Base-by-base conservation (phyloP, 2,888 invertebrate genomes). In the Diarsia dahlii region DNA sequence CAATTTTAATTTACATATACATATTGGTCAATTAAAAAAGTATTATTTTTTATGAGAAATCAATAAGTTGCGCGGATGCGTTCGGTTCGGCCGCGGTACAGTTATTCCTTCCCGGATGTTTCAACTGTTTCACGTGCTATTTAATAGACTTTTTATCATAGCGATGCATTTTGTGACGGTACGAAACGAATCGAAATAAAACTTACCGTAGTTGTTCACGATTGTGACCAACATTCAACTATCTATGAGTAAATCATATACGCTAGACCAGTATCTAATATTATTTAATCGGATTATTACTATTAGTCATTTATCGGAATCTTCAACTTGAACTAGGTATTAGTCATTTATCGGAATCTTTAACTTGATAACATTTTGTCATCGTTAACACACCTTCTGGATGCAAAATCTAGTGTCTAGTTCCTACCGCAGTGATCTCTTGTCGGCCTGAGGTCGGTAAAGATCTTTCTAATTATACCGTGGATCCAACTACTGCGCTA, bases 41-140 rank as follows among this genome's bases (percentile, higher is more conserved):
- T 63, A 48, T 63, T 23, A 8, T 4, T 75, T 64, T 80, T 77
- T 81, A 84, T 80, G 71, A 79, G 78, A 78, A 81, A 86, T 84
- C 79, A 75, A 86, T 84, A 82, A 78, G 66, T 82, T 78, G 65
- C 58, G 70, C 66, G 63, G 60, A 71, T 80, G 56, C 69, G 71
- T 81, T 86, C 69, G 68, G 72, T 79, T 74, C 62, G 71, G 48
- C 78, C 73, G 76, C 77, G 74, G 72, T 78, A 81, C 86, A 76
- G 85, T 87, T 85, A 81, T 74, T 87, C 82, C 81, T 84, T 84
- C 69, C 84, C 90, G 90, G 90, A 90, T 86, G 87, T 89, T 89
- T 89, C 79, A 87, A 80, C 84, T 85, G 85, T 88, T 89, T 87
- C 89, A 89, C 81, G 89, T 84, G 80, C 89, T 86, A 89, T 87